A percentile compares a stretch with the other conserved stretches of the same genome.
Evolutionary conservation across 2,797 vertebrate species (phyloP).

Genomic region (Notolepis coatsorum): DNA sequence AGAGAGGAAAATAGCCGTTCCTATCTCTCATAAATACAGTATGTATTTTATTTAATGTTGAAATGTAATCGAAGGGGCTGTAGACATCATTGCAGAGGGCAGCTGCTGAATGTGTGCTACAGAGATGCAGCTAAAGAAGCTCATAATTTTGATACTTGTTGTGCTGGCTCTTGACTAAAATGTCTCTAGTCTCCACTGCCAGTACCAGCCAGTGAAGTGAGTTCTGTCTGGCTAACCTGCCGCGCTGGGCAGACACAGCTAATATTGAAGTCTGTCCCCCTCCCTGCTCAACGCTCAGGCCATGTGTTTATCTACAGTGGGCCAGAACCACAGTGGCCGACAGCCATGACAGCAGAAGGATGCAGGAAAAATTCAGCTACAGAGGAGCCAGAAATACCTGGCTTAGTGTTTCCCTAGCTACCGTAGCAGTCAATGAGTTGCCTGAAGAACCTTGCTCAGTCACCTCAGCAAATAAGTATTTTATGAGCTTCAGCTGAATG

Average conservation of each 20-base stretch:
- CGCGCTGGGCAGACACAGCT: constrained; percentile 8
- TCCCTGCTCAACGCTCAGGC: constrained; percentile 17
- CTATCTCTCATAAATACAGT: no score
- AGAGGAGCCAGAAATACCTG: constrained; percentile 19
- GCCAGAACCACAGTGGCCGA: not conserved
- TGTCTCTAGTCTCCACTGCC: constrained; percentile 1
- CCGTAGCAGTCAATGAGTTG: constrained; percentile 10
- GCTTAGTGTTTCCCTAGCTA: constrained; percentile 13
- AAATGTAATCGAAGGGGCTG: no score
- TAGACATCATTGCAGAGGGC: no score
- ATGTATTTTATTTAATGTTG: no score
- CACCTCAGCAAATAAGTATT: not conserved
- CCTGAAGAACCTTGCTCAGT: constrained; percentile 15
- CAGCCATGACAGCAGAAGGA: constrained; percentile 1
- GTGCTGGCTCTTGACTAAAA: not conserved
- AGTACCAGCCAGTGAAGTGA: constrained; percentile 3
- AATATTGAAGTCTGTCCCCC: constrained; percentile 30
- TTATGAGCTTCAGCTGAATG: constrained; percentile 14
- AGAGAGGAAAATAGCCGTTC: no score
- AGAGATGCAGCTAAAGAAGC: no score
- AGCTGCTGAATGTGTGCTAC: not conserved
- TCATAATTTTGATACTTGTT: not conserved
- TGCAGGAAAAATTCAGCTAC: constrained; percentile 18
- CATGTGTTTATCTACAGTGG: constrained; percentile 11
- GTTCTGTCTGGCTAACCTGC: constrained; percentile 13